These are phyloP conservation scores for Brachypodius melanocephalos DNA, from an alignment of 2,113 vertebrate species.

Conservation along the genomic window DNA sequence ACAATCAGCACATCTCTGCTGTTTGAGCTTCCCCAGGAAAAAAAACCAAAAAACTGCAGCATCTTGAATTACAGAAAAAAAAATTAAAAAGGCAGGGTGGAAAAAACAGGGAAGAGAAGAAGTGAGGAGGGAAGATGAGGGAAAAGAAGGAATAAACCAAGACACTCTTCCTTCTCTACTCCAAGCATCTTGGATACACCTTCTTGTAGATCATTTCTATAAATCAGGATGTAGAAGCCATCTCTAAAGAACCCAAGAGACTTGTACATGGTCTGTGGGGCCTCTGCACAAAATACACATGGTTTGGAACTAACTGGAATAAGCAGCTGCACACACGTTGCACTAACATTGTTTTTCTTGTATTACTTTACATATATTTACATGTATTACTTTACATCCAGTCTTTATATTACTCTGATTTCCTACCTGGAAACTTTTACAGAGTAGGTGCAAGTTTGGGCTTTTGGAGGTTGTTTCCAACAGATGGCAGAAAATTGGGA, in stretches of 20 bases:
- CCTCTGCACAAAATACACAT: rapidly evolving
- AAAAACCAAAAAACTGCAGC: neutral
- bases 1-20: neutral
- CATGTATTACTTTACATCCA: no score
- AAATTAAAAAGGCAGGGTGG: neutral
- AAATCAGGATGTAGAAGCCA: neutral
- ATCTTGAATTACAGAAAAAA: neutral
- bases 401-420: neutral
- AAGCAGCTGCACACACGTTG: neutral
- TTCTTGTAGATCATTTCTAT: neutral
- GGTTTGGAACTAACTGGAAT: neutral
- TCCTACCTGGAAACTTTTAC: neutral
- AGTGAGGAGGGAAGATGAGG: neutral
- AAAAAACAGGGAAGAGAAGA: neutral
- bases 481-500: neutral
- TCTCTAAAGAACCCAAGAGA: neutral
- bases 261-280: rapidly evolving
- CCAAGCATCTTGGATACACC: neutral
- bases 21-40: neutral
- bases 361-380: no score
- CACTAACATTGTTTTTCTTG: rapidly evolving
- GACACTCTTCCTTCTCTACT: neutral
- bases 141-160: neutral
- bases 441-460: neutral
- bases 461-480: neutral